Conservation (phyloP, 2,113 vertebrate species). For the Tylochromis polylepis region DNA sequence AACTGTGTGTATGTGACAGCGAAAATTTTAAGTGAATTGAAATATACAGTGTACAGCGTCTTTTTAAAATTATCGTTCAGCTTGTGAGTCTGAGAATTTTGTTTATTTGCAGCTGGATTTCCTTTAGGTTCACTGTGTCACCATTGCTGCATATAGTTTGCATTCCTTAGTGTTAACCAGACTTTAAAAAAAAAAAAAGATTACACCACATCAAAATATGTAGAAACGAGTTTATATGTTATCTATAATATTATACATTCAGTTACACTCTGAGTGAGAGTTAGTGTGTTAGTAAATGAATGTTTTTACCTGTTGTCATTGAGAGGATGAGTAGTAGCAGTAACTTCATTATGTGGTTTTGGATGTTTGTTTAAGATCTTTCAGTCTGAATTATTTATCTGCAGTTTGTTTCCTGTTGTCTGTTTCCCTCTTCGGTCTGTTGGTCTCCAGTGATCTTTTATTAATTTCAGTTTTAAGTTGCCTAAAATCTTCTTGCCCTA, state of each 20-base stretch:
- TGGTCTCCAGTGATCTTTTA: not conserved
- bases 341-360: not conserved
- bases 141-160: rapidly evolving
- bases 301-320: slow-evolving; percentile 8
- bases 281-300: not conserved
- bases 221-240: not conserved
- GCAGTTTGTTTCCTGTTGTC: not conserved
- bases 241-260: not conserved
- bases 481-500: not conserved
- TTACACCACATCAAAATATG: not conserved
- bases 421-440: rapidly evolving
- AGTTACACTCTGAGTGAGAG: too few relatives aligned
- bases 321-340: not conserved
- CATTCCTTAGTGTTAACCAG: rapidly evolving
- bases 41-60: not conserved
- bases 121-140: not conserved
- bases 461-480: rapidly evolving
- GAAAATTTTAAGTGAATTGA: rapidly evolving
- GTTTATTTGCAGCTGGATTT: not conserved
- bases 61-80: not conserved
- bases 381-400: not conserved
- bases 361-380: not conserved
- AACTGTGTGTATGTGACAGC: not conserved
- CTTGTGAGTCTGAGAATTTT: not conserved
- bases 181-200: not conserved